A percentile compares a stretch with the other conserved stretches of the same genome.
phyloP scores from a whole-genome alignment of 2,113 vertebrate species.

The Galemys pyrenaicus region DNA sequence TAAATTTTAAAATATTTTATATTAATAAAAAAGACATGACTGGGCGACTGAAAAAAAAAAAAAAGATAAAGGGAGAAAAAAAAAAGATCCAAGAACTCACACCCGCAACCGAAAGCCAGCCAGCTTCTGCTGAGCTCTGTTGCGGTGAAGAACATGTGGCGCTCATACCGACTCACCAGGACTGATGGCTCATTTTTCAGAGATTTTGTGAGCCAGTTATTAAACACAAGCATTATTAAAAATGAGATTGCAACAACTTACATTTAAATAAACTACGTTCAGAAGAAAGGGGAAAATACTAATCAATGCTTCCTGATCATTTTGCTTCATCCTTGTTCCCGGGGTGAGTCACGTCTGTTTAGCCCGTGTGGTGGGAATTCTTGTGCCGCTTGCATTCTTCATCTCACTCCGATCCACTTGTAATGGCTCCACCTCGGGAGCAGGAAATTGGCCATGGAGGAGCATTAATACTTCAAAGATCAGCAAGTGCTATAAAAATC shows the following conservation, averaged over 20 bases:
- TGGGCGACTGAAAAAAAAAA: too few relatives aligned
- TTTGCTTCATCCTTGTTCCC: not conserved
- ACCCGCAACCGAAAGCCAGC: not conserved
- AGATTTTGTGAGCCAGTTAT: not conserved
- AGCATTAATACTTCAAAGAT: not conserved
- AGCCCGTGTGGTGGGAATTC: not conserved
- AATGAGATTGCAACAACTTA: slow-evolving; percentile 9
- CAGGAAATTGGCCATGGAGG: not conserved
- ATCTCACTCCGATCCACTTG: not conserved
- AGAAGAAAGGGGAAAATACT: not conserved
- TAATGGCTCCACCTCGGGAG: not conserved
- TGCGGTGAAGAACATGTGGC: not conserved
- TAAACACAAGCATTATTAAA: slow-evolving; percentile 48
- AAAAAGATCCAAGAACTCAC: not conserved
- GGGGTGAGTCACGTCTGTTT: not conserved
- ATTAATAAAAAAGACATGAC: too few relatives aligned
- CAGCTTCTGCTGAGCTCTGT: too few relatives aligned
- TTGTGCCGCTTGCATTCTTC: too few relatives aligned
- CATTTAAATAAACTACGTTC: not conserved
- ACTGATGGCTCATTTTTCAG: not conserved
- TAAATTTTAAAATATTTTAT: too few relatives aligned
- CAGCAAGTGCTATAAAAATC: not conserved
- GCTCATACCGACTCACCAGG: not conserved
- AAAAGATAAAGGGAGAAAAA: too few relatives aligned
- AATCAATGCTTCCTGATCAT: not conserved